phyloP scores from a whole-genome alignment of 2,113 vertebrate genomes.

The Lamprotornis superbus region DNA sequence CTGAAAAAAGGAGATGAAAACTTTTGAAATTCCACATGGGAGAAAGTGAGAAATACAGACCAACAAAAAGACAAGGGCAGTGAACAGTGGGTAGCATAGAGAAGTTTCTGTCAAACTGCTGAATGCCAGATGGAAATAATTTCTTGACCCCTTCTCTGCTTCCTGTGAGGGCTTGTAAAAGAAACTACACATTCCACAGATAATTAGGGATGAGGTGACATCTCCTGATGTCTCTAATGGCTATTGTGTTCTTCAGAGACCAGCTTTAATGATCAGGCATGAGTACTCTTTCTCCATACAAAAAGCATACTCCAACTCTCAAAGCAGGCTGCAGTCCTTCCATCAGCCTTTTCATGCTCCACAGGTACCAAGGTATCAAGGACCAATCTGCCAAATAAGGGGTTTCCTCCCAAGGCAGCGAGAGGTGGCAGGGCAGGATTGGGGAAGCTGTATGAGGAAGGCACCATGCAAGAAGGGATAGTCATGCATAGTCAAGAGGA shows the following conservation, averaged over 20 bases:
- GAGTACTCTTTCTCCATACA: not conserved
- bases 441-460: not conserved
- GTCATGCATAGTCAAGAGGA: slow-evolving; percentile 9
- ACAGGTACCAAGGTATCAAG: slow-evolving; percentile 8
- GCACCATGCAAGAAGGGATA: slow-evolving; percentile 6
- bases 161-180: slow-evolving; percentile 50
- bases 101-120: not conserved
- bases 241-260: slow-evolving; percentile 1
- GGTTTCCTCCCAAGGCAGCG: not conserved
- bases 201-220: slow-evolving; percentile 49
- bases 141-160: slow-evolving; percentile 32
- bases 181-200: not conserved
- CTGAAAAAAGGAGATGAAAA: not conserved
- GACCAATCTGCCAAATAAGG: not conserved
- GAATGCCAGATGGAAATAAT: slow-evolving; percentile 51
- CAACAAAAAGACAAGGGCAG: not conserved
- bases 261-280: slow-evolving; percentile 19
- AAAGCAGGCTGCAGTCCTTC: slow-evolving; percentile 1
- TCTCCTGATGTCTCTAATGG: slow-evolving; percentile 39
- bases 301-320: slow-evolving; percentile 20
- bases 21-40: not conserved
- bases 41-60: not conserved
- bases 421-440: not conserved
- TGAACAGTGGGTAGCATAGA: not conserved
- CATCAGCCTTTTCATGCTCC: slow-evolving; percentile 37